These are phyloP conservation scores for Lagorchestes hirsutus DNA, from an alignment of 2,797 vertebrate genomes.

Conservation along the genomic window DNA sequence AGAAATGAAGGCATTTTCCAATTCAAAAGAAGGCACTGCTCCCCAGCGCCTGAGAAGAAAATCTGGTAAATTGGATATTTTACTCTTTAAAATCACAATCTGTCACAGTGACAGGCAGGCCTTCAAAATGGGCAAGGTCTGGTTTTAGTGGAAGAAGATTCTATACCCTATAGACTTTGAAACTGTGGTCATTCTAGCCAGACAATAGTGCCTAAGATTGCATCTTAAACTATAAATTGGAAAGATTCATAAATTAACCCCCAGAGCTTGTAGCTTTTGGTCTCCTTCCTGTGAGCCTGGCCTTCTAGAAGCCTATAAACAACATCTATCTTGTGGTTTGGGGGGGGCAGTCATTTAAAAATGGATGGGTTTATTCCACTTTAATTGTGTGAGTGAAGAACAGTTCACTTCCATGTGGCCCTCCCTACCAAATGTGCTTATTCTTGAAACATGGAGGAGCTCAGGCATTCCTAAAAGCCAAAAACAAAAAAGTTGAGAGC, in stretches of 20 bases:
- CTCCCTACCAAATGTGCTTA: background rate
- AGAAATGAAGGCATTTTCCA: slow-evolving; percentile 86
- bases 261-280: background rate
- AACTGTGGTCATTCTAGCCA: background rate
- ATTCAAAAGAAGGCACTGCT: slow-evolving; percentile 90
- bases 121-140: background rate
- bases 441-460: background rate
- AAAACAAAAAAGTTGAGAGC: background rate
- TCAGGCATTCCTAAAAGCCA: background rate
- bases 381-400: background rate
- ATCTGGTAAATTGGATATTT: slow-evolving; percentile 87
- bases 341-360: background rate
- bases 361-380: background rate
- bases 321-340: background rate
- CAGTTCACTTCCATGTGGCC: background rate
- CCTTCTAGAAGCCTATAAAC: background rate
- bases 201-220: background rate
- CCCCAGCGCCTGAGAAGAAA: slow-evolving; percentile 93
- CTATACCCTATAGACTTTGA: background rate
- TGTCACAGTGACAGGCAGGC: background rate
- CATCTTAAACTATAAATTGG: background rate
- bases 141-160: background rate
- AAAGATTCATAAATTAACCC: background rate
- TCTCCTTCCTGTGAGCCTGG: background rate
- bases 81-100: background rate